Evolutionary conservation across 2,113 vertebrate species (phyloP).

Genomic region (Platysternon megacephalum): DNA sequence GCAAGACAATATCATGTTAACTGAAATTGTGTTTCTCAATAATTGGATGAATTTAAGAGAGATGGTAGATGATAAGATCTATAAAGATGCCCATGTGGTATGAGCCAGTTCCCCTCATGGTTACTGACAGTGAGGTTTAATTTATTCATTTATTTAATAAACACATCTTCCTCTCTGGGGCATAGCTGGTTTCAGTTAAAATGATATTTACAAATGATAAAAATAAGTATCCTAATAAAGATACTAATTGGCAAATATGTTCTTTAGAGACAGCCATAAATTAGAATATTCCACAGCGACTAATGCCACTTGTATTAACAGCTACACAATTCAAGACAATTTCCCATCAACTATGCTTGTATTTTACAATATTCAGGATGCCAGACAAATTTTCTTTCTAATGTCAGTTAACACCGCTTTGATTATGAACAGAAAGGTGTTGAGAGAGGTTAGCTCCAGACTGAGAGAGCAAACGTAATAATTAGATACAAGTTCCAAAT

Average conservation of each 20-base stretch:
- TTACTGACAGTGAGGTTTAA: slow-evolving; percentile 24
- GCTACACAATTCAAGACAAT: slow-evolving; percentile 16
- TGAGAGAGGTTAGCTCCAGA: neutral
- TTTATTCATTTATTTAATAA: slow-evolving; percentile 74
- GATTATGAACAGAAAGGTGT: slow-evolving; percentile 2
- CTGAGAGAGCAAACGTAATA: slow-evolving; percentile 14
- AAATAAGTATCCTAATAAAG: slow-evolving; percentile 73
- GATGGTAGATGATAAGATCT: slow-evolving; percentile 8
- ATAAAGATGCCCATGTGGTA: neutral
- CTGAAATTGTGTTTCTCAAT: slow-evolving; percentile 45
- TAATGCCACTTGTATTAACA: slow-evolving; percentile 63
- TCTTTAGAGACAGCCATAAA: slow-evolving; percentile 72
- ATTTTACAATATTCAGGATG: slow-evolving; percentile 12
- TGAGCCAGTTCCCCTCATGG: slow-evolving; percentile 6
- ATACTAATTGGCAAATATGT: slow-evolving; percentile 75
- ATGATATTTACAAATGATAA: slow-evolving; percentile 61
- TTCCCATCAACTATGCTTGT: slow-evolving; percentile 53
- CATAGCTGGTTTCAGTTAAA: slow-evolving; percentile 74
- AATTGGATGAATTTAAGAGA: slow-evolving; percentile 30
- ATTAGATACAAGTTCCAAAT: slow-evolving; percentile 34
- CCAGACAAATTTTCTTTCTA: slow-evolving; percentile 47
- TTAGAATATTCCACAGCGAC: slow-evolving; percentile 60
- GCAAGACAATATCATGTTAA: slow-evolving; percentile 45
- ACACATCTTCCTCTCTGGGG: slow-evolving; percentile 55
- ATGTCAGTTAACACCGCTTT: neutral